Evolutionary conservation across 1,140 invertebrate genomes (phyloP).

Genomic region (Grapholita molesta): DNA sequence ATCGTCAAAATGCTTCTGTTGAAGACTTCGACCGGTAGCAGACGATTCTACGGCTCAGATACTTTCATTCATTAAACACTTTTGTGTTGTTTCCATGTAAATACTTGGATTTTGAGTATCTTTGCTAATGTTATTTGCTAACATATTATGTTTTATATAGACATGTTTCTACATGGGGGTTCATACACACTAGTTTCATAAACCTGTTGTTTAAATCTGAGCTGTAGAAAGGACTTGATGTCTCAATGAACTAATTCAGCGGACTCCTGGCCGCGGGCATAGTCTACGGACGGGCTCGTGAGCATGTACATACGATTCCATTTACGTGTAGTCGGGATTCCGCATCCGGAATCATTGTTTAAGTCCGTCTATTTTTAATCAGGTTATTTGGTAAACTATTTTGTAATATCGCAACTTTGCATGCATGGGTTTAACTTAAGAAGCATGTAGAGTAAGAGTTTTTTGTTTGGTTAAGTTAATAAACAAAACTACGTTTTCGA

Average conservation of each 20-base stretch:
- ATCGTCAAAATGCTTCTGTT: neutral
- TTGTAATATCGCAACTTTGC: too few relatives aligned
- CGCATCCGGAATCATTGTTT: neutral
- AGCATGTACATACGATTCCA: conserved; percentile 3
- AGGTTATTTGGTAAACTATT: neutral
- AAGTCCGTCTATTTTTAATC: neutral
- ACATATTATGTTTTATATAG: neutral
- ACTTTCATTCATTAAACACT: neutral
- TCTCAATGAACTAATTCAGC: neutral
- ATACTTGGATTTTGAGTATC: too few relatives aligned
- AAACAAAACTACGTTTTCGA: too few relatives aligned
- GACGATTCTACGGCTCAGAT: neutral
- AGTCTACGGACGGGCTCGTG: conserved; percentile 9
- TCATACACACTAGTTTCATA: neutral
- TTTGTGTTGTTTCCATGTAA: too few relatives aligned
- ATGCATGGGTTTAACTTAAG: too few relatives aligned
- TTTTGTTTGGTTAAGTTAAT: too few relatives aligned
- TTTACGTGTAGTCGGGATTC: neutral
- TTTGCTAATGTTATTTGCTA: too few relatives aligned
- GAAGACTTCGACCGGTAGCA: neutral
- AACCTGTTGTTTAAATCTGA: neutral
- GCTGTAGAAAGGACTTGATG: neutral
- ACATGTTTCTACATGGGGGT: neutral
- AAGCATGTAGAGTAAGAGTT: too few relatives aligned
- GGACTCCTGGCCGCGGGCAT: neutral